Evolutionary conservation across 2,113 vertebrate genomes (phyloP).

Genomic region (Gnathonemus longibarbis): DNA sequence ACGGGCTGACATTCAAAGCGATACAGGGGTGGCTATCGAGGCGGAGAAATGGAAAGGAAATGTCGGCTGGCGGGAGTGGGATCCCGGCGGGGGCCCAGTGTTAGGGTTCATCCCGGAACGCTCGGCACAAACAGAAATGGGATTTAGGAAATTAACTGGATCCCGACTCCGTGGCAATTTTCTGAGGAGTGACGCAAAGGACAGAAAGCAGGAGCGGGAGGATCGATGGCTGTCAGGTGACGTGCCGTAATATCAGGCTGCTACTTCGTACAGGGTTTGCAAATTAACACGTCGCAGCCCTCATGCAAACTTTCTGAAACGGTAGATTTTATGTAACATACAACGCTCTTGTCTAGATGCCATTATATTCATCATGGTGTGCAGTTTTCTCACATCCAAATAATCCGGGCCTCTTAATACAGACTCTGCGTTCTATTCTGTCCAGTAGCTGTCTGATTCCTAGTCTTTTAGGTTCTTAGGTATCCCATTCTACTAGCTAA

Average conservation of each 20-base stretch:
- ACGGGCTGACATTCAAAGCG: not conserved
- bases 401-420: not conserved
- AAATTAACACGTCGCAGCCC: not conserved
- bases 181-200: slow-evolving; percentile 8
- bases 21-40: not conserved
- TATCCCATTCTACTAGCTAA: not conserved
- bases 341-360: not conserved
- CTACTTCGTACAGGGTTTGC: not conserved
- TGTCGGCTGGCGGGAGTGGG: not conserved
- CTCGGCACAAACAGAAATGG: not conserved
- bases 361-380: not conserved
- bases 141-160: slow-evolving; percentile 8
- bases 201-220: not conserved
- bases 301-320: not conserved
- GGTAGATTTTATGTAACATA: not conserved
- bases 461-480: not conserved
- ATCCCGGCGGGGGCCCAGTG: not conserved
- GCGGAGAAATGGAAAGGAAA: slow-evolving; percentile 3
- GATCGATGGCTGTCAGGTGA: not conserved
- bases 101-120: not conserved
- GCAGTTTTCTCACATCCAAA: not conserved
- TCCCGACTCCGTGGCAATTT: not conserved
- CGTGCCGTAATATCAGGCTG: not conserved
- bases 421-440: not conserved
- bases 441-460: not conserved